Base-by-base conservation (phyloP, 2,113 vertebrate genomes). In the Engraulis encrasicolus region DNA sequence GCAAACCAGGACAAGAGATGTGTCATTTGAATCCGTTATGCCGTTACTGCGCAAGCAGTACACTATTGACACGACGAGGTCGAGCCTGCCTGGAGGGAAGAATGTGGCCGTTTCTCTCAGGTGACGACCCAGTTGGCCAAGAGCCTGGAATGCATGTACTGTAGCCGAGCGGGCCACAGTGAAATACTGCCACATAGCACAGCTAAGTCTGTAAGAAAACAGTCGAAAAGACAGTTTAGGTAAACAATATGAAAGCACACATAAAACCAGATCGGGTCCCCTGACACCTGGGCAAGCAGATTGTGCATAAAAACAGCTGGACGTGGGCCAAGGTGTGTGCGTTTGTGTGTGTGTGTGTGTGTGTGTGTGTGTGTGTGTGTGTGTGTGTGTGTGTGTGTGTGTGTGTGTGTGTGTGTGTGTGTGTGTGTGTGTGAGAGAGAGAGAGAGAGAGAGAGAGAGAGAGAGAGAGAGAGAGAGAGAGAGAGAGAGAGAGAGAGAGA, bases 161-260 rank as follows among this genome's bases (percentile, higher is more conserved):
- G 27, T 31, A 80, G 83, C 83, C 34, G n/a, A 37, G 27, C n/a
- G n/a, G n/a, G n/a, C n/a, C 80, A 79, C 88, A 82, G 83, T 90
- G 87, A 92, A 89, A 90, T 89, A 91, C 66, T 50, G 88, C 81
- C 83, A 84, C 87, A 87, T 82, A 88, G 38, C 87, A 89, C 89
- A 82, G 89, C 89, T 92, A 93, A 90, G 88, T 92, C 91, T 86
- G 7, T 81, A 89, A n/a, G n/a, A 88, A 81, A 90, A 89, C 86
- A 80, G 54, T 89, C 89, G 52, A 85, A 88, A 81, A 91, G 89
- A 91, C 89, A 89, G 86, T 83, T 58, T 83, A 85, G 88, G 88
- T 91, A 94, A 93, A 94, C 90, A 90, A 81, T 83, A 84, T 86
- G 88, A 91, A 87, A 88, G 83, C 85, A 86, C 87, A 88, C 87